phyloP scores from a whole-genome alignment of 1,140 invertebrate species.

The Cryptotermes secundus region DNA sequence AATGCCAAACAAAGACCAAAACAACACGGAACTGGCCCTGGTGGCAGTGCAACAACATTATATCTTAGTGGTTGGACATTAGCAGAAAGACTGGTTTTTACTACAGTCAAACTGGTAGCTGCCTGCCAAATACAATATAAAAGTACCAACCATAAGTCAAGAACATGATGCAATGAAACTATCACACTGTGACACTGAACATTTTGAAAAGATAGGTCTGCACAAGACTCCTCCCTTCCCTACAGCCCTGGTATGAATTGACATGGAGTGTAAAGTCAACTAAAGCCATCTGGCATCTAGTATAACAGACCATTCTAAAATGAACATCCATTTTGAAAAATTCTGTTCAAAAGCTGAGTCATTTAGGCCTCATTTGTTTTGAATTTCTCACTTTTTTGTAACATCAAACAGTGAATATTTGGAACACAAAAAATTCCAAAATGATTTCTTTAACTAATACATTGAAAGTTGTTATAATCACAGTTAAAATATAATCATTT shows the following conservation, averaged over 20 bases:
- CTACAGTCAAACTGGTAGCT: conserved; percentile 24
- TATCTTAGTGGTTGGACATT: conserved; percentile 28
- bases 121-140: conserved; percentile 33
- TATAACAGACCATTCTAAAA: conserved; percentile 32
- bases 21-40: conserved; percentile 17
- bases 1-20: background rate
- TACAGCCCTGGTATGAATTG: conserved; percentile 35
- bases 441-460: conserved; percentile 32
- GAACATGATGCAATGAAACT: conserved; percentile 31
- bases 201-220: conserved; percentile 19
- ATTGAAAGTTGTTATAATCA: conserved; percentile 34
- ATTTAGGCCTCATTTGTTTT: conserved; percentile 33
- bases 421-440: conserved; percentile 29
- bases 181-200: conserved; percentile 28
- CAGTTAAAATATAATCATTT: conserved; percentile 32
- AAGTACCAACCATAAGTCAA: conserved; percentile 32
- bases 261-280: conserved; percentile 34
- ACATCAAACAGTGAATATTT: conserved; percentile 29
- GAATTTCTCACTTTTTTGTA: conserved; percentile 30
- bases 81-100: conserved; percentile 31
- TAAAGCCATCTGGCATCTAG: conserved; percentile 32
- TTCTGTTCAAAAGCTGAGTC: conserved; percentile 28
- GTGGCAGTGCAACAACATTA: conserved; percentile 25
- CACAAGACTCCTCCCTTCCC: background rate
- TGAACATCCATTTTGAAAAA: conserved; percentile 31